Evolutionary conservation across 1,140 invertebrate species (phyloP), one percentile per base, ranked within the genome.

Genomic region (Euura lappo): DNA sequence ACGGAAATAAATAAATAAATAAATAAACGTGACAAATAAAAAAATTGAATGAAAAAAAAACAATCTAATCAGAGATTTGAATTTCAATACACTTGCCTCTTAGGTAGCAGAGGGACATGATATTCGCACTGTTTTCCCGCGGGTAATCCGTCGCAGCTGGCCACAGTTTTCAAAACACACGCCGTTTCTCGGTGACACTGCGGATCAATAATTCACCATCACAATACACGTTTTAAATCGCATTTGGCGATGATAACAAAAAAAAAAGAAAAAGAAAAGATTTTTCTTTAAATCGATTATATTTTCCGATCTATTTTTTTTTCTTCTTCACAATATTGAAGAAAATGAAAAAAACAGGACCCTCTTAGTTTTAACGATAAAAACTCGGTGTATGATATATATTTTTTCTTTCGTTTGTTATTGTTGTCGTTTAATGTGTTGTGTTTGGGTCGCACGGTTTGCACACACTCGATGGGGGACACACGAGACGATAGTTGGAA

Each of bases 381-480:
- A 28, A 28, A 28, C 28, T 28, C 28, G 28, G 28, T 28, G 28
- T 28, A 28, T 28, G 28, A 28, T 28, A 28, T 28, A 28, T 28
- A 1, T 28, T 28, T 28, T 28, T 28, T 28, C 28, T 28, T 1
- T 28, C 28, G 51, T 8, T 60, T 60, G 51, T 60, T 60, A 11
- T 51, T 51, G 47, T 51, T 51, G 47, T 51, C 11, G 47, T 51
- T 60, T 60, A 8, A n/a, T 60, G 51, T 60, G 51, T n/a, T 28
- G 28, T 51, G 47, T 60, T 60, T 60, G 47, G 81, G 79, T 84
- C 77, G 79, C 81, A 79, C 79, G 83, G 85, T 84, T 80, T 79
- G 80, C 74, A 74, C 79, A 79, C 85, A 83, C 84, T 82, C 81
- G 78, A 85, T 87, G 87, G 85, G 86, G 86, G 86, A 86, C 87